Conservation (phyloP, 2,888 invertebrate genomes). For the Heliconius ethilla region DNA sequence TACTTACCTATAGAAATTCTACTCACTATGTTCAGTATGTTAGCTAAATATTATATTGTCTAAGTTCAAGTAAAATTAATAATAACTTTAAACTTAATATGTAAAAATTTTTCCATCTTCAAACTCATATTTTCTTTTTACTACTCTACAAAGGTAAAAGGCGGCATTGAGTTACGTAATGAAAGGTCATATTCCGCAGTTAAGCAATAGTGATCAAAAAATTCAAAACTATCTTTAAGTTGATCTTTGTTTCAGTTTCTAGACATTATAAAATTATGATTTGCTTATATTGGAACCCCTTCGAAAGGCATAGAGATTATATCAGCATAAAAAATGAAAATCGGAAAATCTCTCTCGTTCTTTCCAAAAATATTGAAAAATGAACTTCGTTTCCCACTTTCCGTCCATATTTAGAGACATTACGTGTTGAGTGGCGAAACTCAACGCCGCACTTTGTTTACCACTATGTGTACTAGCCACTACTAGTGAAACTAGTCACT, state of each 20-base stretch:
- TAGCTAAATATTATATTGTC: not conserved
- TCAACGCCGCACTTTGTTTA: not conserved
- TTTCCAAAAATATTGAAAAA: too few relatives aligned
- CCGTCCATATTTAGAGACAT: not conserved
- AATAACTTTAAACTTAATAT: not conserved
- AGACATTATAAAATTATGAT: too few relatives aligned
- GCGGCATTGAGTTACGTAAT: not conserved
- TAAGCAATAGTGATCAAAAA: too few relatives aligned
- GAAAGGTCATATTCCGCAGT: not conserved
- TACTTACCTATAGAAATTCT: slow-evolving; percentile 11
- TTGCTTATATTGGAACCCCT: too few relatives aligned
- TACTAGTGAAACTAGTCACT: not conserved
- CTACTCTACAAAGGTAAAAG: not conserved
- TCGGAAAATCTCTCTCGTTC: not conserved
- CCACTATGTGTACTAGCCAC: not conserved
- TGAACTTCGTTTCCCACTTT: not conserved
- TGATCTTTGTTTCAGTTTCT: not conserved
- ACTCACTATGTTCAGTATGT: not conserved
- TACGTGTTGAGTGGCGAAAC: not conserved
- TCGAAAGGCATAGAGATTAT: not conserved
- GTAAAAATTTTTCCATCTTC: too few relatives aligned
- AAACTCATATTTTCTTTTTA: not conserved
- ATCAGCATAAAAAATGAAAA: not conserved
- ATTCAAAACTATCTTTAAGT: too few relatives aligned
- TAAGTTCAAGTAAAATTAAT: not conserved